Conservation (phyloP, 1,140 invertebrate species). For the Protaetia brevitarsis region DNA sequence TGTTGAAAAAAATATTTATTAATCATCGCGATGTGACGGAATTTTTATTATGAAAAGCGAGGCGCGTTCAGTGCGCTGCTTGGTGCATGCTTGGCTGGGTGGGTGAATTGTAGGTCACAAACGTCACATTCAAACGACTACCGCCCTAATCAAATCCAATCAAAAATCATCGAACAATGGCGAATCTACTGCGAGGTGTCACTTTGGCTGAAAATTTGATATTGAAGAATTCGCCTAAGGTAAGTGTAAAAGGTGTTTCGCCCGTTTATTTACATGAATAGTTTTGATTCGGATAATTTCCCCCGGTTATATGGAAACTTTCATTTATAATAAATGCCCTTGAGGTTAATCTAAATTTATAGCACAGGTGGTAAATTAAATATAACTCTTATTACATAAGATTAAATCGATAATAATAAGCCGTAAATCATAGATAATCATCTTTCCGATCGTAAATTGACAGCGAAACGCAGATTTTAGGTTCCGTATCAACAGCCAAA, state of each 20-base stretch:
- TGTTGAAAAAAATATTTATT: no score
- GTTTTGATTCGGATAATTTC: neutral
- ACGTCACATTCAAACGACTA: slow-evolving; percentile 18
- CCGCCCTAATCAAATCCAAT: slow-evolving; percentile 38
- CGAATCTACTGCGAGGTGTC: slow-evolving; percentile 64
- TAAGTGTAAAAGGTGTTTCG: slow-evolving; percentile 45
- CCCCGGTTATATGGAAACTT: neutral
- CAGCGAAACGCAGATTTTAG: slow-evolving; percentile 48
- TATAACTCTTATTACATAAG: slow-evolving; percentile 12
- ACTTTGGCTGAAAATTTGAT: slow-evolving; percentile 60
- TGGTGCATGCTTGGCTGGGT: no score
- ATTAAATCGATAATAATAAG: neutral
- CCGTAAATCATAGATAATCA: no score
- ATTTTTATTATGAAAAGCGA: no score
- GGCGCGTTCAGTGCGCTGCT: no score
- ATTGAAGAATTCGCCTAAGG: slow-evolving; percentile 62
- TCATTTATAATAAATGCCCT: slow-evolving; percentile 13
- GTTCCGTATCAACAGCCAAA: slow-evolving; percentile 44
- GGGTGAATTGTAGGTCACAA: slow-evolving; percentile 20
- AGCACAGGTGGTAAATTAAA: neutral
- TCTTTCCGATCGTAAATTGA: slow-evolving; percentile 21
- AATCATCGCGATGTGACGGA: no score
- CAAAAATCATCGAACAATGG: slow-evolving; percentile 56
- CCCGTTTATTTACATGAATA: neutral
- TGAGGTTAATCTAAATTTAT: slow-evolving; percentile 15